phyloP scores from a whole-genome alignment of 2,797 vertebrate species.

The Melanotaenia pygmaea region DNA sequence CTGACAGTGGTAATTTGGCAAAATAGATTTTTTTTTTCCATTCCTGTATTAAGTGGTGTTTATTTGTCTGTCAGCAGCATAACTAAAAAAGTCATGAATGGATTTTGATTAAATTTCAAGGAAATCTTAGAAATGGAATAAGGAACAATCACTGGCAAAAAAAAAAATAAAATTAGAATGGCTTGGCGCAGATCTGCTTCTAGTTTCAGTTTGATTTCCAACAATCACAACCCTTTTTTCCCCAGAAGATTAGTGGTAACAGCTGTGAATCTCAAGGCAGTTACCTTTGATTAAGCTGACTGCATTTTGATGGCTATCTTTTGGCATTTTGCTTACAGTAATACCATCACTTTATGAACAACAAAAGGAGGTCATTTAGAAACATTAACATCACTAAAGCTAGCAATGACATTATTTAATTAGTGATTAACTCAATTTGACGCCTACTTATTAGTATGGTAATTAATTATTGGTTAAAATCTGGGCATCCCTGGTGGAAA shows the following conservation, averaged over 20 bases:
- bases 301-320: background rate
- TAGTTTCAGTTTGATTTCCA: background rate
- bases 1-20: too few relatives aligned
- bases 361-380: background rate
- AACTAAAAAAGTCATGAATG: too few relatives aligned
- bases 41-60: too few relatives aligned
- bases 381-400: background rate
- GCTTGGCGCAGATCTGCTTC: too few relatives aligned
- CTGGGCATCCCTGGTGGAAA: background rate
- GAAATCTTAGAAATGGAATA: too few relatives aligned
- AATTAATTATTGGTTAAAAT: background rate
- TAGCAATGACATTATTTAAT: background rate
- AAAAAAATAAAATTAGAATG: too few relatives aligned
- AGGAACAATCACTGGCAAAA: too few relatives aligned
- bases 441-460: background rate
- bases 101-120: too few relatives aligned
- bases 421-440: background rate
- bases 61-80: too few relatives aligned
- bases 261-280: background rate
- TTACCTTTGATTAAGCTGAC: background rate
- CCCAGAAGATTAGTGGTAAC: background rate
- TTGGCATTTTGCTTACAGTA: background rate
- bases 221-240: background rate
- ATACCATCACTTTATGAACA: background rate
- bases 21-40: too few relatives aligned